phyloP scores from a whole-genome alignment of 2,113 vertebrate genomes.

The Fulmarus glacialis region DNA sequence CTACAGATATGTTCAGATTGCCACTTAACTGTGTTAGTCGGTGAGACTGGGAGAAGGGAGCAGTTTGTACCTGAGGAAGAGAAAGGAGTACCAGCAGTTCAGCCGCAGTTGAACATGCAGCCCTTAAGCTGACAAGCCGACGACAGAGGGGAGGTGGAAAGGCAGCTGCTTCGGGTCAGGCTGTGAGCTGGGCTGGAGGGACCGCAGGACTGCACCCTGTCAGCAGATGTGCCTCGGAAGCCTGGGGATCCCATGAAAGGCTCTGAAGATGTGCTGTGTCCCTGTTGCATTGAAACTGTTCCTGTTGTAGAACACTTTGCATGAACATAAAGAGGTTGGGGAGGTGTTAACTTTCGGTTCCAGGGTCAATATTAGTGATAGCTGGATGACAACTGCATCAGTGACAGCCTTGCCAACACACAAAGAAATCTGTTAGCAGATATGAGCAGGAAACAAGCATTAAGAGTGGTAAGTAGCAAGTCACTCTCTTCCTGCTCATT shows the following conservation, averaged over 20 bases:
- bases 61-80: not conserved
- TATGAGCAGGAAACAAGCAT: accelerated
- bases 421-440: not conserved
- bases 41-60: not conserved
- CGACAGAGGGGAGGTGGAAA: not conserved
- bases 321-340: not conserved
- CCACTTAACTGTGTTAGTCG: not conserved
- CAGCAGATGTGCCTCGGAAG: not conserved
- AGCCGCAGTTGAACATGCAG: not conserved
- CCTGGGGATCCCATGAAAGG: not conserved
- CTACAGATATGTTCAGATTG: not conserved
- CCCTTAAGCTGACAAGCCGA: not conserved
- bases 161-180: not conserved
- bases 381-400: not conserved
- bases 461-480: not conserved
- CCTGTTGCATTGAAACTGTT: not conserved
- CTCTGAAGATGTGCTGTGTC: accelerated
- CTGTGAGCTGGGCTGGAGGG: not conserved
- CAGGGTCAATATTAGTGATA: not conserved
- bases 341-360: not conserved
- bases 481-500: not conserved
- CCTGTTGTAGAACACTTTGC: not conserved
- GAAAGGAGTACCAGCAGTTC: not conserved
- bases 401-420: not conserved
- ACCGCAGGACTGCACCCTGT: not conserved